phyloP scores from a whole-genome alignment of 2,113 vertebrate genomes.

The Myotis davidii region DNA sequence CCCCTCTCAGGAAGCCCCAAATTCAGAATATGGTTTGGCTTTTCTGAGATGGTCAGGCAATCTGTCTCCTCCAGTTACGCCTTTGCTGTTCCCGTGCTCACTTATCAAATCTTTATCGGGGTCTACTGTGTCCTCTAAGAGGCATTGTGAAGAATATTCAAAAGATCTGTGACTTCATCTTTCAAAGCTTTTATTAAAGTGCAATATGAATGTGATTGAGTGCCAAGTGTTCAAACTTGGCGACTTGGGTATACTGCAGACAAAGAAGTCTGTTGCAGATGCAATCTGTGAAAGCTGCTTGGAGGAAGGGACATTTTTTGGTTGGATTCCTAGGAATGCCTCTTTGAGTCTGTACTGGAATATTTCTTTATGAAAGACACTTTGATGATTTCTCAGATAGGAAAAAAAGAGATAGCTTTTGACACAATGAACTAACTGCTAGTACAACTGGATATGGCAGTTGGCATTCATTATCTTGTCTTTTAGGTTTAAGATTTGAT shows the following conservation, averaged over 20 bases:
- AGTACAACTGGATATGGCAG: neutral
- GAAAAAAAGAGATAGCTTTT: neutral
- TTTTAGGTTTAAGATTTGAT: neutral
- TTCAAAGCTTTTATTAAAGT: neutral
- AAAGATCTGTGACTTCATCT: neutral
- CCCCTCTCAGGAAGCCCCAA: neutral
- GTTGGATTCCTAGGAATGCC: neutral
- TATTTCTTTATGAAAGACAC: neutral
- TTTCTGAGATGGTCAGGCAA: neutral
- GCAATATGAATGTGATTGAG: neutral
- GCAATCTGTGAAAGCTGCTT: neutral
- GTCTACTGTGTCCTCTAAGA: neutral
- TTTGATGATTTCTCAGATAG: neutral
- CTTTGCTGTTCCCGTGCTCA: neutral
- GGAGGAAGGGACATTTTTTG: neutral
- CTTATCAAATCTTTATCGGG: neutral
- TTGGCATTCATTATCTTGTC: constrained; percentile 3
- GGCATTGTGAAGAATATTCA: neutral
- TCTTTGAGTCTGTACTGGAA: neutral
- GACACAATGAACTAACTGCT: neutral
- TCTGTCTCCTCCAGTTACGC: neutral
- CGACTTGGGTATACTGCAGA: too few species aligned
- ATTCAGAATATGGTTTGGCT: neutral
- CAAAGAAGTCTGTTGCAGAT: neutral
- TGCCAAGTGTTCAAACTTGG: neutral